Conservation (phyloP, 2,797 vertebrate species). For the Spinus olivaceus region DNA sequence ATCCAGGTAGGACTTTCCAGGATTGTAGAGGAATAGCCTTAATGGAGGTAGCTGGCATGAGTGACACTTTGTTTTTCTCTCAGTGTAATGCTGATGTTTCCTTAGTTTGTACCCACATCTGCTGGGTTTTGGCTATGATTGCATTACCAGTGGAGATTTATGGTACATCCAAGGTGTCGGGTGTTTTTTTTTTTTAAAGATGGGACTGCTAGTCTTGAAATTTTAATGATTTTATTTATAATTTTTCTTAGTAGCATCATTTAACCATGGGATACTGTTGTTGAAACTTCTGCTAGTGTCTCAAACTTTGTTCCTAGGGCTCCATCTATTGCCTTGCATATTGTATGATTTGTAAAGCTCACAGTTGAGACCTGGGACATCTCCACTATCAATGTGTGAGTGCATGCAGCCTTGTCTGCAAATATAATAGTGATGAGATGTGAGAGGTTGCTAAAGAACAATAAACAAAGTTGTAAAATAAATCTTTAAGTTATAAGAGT, state of each 20-base stretch:
- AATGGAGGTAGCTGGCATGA: background rate
- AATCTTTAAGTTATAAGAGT: background rate
- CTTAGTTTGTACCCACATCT: background rate
- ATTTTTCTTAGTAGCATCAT: background rate
- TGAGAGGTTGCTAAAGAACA: background rate
- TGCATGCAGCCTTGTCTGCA: background rate
- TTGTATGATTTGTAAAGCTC: background rate
- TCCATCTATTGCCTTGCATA: background rate
- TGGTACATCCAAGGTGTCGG: too few species aligned
- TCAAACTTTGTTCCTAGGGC: background rate
- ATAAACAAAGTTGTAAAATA: background rate
- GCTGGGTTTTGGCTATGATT: background rate
- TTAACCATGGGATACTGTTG: background rate
- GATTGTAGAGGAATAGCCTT: background rate
- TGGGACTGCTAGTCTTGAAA: background rate
- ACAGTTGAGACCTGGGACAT: background rate
- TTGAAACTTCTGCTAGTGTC: background rate
- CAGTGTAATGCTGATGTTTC: background rate
- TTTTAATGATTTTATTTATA: background rate
- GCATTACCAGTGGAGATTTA: background rate
- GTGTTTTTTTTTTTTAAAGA: background rate
- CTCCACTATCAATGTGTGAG: background rate
- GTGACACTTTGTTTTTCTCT: background rate
- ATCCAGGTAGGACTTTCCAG: background rate
- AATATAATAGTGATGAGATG: background rate